Conservation (phyloP, 1,140 invertebrate species). For the Zaprionus camerounensis region DNA sequence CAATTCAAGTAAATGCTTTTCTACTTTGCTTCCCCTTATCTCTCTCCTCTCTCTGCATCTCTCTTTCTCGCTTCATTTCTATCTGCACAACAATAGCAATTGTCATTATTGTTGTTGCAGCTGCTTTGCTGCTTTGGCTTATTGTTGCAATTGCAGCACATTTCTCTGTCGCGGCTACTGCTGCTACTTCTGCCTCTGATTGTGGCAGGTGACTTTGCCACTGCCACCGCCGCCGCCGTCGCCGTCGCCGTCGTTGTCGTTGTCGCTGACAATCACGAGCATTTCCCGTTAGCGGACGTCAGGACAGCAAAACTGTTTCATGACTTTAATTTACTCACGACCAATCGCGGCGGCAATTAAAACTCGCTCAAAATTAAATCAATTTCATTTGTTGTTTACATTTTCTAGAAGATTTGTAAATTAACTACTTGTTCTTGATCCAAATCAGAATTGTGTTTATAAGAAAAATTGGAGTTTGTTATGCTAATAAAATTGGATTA, state of each 20-base stretch:
- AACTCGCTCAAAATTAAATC: not conserved
- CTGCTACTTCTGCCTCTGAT: slow-evolving; percentile 15
- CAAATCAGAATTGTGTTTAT: not conserved
- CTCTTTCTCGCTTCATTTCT: slow-evolving; percentile 4
- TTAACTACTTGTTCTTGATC: not conserved
- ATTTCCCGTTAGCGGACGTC: slow-evolving; percentile 33
- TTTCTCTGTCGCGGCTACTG: slow-evolving; percentile 36
- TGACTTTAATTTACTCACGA: slow-evolving; percentile 11
- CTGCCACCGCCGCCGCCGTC: not conserved
- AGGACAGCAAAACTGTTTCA: not conserved
- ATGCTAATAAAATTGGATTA: not conserved
- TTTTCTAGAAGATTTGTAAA: not conserved
- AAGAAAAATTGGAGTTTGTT: not conserved
- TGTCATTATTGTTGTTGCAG: slow-evolving; percentile 48
- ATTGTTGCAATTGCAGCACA: slow-evolving; percentile 53
- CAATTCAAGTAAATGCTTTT: slow-evolving; percentile 74
- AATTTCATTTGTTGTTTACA: slow-evolving; percentile 4
- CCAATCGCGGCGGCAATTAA: slow-evolving; percentile 13
- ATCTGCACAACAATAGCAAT: slow-evolving; percentile 47
- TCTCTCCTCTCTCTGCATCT: slow-evolving; percentile 8
- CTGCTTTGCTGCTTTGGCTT: slow-evolving; percentile 40
- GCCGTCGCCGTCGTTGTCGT: not conserved
- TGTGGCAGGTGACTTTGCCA: slow-evolving; percentile 28
- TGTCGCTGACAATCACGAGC: slow-evolving; percentile 51
- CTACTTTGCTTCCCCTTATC: slow-evolving; percentile 34